Evolutionary conservation across 2,888 invertebrate genomes (phyloP).

Genomic region (Bombylius discolor): DNA sequence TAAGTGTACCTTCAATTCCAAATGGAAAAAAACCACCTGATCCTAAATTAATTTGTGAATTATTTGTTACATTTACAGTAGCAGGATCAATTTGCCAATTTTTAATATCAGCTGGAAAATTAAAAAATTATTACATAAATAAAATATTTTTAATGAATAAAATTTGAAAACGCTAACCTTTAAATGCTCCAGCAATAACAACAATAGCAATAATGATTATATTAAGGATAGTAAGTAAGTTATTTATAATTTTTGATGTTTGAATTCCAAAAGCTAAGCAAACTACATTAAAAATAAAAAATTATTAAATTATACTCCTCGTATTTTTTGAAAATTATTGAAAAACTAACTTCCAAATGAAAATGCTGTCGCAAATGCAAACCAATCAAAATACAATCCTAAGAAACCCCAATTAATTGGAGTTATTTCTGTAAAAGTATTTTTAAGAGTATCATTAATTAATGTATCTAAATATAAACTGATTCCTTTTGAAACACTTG

Average conservation of each 20-base stretch:
- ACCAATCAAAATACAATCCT: slow-evolving; percentile 58
- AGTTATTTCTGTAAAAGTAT: slow-evolving; percentile 45
- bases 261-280: slow-evolving; percentile 65
- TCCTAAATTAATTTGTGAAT: slow-evolving; percentile 39
- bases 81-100: slow-evolving; percentile 43
- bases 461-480: slow-evolving; percentile 62
- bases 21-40: slow-evolving; percentile 82
- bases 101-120: slow-evolving; percentile 33
- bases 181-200: slow-evolving; percentile 54
- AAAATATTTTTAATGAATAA: neutral
- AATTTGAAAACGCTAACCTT: slow-evolving; percentile 37
- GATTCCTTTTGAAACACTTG: slow-evolving; percentile 63
- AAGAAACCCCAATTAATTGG: slow-evolving; percentile 47
- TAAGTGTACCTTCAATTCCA: slow-evolving; percentile 65
- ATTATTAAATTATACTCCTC: neutral
- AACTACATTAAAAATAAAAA: slow-evolving; percentile 33
- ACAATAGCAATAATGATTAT: slow-evolving; percentile 58
- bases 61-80: slow-evolving; percentile 21
- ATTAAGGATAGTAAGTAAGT: slow-evolving; percentile 62
- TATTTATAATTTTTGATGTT: slow-evolving; percentile 65
- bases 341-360: slow-evolving; percentile 47
- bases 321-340: neutral
- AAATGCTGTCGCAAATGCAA: slow-evolving; percentile 53
- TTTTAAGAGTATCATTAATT: slow-evolving; percentile 47
- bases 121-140: neutral